Percentiles rank a stretch among this genome's conserved stretches.
phyloP scores from a whole-genome alignment of 2,113 vertebrate genomes.

The Tonatia bakeri region DNA sequence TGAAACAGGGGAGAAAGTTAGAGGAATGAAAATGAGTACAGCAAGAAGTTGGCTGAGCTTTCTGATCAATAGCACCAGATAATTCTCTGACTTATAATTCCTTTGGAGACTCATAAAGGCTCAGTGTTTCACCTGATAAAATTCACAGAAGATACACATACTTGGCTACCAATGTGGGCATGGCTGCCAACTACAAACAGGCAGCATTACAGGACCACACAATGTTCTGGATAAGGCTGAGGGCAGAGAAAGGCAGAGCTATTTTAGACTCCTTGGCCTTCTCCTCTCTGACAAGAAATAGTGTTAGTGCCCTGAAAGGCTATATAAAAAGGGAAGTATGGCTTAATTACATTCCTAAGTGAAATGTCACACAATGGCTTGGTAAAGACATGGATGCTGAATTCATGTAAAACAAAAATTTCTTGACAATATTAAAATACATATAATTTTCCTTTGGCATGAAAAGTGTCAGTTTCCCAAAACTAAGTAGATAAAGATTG shows the following conservation, averaged over 20 bases:
- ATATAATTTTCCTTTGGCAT: not conserved
- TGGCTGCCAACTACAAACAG: not conserved
- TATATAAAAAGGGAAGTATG: not conserved
- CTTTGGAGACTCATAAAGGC: not conserved
- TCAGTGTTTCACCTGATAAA: not conserved
- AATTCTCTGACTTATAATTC: not conserved
- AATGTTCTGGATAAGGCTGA: not conserved
- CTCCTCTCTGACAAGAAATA: not conserved
- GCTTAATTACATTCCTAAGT: not conserved
- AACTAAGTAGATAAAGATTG: conserved; percentile 36
- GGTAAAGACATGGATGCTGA: conserved; percentile 33
- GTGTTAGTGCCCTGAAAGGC: not conserved
- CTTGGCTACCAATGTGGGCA: not conserved
- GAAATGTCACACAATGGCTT: not conserved
- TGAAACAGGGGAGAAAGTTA: not conserved
- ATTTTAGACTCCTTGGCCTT: not conserved
- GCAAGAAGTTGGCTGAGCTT: not conserved
- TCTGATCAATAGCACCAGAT: not conserved
- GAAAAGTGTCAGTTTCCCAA: conserved; percentile 28
- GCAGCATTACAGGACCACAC: not conserved
- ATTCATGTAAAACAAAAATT: conserved; percentile 23
- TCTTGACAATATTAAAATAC: not conserved
- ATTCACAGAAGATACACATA: not conserved
- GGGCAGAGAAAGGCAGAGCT: not conserved
- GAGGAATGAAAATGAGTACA: not conserved